These are phyloP conservation scores for Syritta pipiens DNA, from an alignment of 2,888 invertebrate genomes.

Conservation along the genomic window DNA sequence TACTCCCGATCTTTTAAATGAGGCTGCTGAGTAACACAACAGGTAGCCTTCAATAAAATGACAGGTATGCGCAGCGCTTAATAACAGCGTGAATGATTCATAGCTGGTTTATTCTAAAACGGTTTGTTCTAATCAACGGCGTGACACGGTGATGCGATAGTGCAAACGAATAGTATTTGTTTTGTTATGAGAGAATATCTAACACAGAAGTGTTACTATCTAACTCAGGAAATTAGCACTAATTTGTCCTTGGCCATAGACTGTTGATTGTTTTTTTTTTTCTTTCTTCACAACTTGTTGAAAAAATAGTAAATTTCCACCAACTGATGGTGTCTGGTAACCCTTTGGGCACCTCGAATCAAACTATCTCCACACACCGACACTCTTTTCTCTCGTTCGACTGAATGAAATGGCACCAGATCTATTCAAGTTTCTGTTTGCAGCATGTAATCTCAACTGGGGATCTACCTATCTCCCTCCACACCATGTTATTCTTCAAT, in stretches of 20 bases:
- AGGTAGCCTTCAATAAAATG: too few relatives aligned
- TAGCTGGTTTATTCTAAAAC: too few relatives aligned
- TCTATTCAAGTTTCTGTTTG: constrained; percentile 49
- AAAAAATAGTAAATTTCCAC: background rate
- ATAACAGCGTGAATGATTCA: too few relatives aligned
- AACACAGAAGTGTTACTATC: background rate
- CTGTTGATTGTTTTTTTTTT: background rate
- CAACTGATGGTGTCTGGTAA: constrained; percentile 44
- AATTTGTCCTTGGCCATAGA: background rate
- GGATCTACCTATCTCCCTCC: constrained; percentile 62
- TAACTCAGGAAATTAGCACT: constrained; percentile 14
- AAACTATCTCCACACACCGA: constrained; percentile 46
- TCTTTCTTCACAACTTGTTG: constrained; percentile 1
- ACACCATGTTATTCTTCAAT: constrained; percentile 46
- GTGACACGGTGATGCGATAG: too few relatives aligned
- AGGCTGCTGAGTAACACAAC: too few relatives aligned
- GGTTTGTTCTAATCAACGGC: too few relatives aligned
- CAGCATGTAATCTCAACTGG: constrained; percentile 48
- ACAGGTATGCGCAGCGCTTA: too few relatives aligned
- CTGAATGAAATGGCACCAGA: constrained; percentile 37
- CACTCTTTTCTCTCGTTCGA: constrained; percentile 34
- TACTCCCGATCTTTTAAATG: too few relatives aligned
- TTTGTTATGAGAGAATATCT: too few relatives aligned
- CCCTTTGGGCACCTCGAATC: constrained; percentile 50
- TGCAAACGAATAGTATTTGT: too few relatives aligned